A percentile compares a stretch with the other conserved stretches of the same genome.
Evolutionary conservation across 2,113 vertebrate genomes (phyloP).

Genomic region (Candoia aspera): DNA sequence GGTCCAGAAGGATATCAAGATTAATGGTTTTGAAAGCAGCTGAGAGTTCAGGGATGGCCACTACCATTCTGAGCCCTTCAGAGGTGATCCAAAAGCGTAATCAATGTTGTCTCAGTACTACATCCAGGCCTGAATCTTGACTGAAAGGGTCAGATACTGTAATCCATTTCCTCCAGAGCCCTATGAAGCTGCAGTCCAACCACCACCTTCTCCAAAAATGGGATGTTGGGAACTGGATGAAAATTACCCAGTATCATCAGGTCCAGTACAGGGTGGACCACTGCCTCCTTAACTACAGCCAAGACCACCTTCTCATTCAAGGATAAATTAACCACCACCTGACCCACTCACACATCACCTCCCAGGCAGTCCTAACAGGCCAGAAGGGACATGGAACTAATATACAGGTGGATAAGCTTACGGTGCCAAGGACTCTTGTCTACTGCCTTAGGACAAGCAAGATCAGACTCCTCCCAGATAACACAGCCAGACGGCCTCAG

Average conservation of each 20-base stretch:
- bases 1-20: too few species aligned
- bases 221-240: neutral
- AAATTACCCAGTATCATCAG: neutral
- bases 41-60: neutral
- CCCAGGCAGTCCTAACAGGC: neutral
- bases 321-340: neutral
- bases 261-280: too few species aligned
- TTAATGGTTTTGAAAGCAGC: neutral
- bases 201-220: neutral
- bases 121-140: neutral
- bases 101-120: neutral
- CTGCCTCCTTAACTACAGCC: neutral
- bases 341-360: neutral
- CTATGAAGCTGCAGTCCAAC: neutral
- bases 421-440: neutral
- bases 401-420: neutral
- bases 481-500: neutral
- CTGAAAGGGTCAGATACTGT: neutral
- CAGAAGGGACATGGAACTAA: neutral
- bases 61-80: neutral
- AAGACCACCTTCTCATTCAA: neutral
- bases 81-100: neutral
- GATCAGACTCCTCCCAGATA: neutral
- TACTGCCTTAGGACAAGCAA: neutral
- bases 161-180: neutral